Base-by-base conservation (phyloP, 1,140 invertebrate genomes). In the Trichomalopsis sarcophagae region DNA sequence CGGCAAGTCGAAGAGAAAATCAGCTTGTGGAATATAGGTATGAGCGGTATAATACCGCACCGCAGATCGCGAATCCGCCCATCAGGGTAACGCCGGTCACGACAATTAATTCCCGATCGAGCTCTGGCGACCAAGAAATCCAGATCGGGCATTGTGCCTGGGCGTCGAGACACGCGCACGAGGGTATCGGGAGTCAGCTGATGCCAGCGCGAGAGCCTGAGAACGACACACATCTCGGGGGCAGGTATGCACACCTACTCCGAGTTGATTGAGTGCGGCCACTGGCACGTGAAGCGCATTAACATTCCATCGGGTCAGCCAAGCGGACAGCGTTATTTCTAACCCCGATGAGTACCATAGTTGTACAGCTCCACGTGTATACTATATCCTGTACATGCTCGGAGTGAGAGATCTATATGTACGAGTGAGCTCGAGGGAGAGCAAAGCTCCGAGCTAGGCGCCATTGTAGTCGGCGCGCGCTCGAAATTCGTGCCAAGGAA, bases 281-380 rank as follows among this genome's bases (percentile, higher is more conserved):
- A 88, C 77, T 75, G 81, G 84, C 30, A 88, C 86, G 87, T 88
- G 84, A 87, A 87, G 75, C 62, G 86, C 86, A 87, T 89, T 88
- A 87, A 88, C 88, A 88, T 88, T 89, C 84, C 85, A 73, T 76
- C 66, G 33, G 71, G 62, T 27, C 74, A 81, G 40, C 69, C 27
- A 81, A 77, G 68, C 75, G 80, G 83, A 89, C 17, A 79, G 66
- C 55, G 87, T 88, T 87, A 88, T 89, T 88, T 87, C 87, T 86
- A 62, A 14, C 5, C 21, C 55, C 17, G 17, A n/a, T 21, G 6
- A 44, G 36, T 44, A 9, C 40, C 33, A 36, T 36, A 36, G 33
- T 36, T n/a, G 21, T 62, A 0, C 4, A 62, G 14, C 21, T 62
- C 17, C 55, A 62, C 55, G 55, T 62, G 21, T 62, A 62, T n/a